A percentile compares a stretch with the other conserved stretches of the same genome.
Evolutionary conservation across 1,140 invertebrate genomes (phyloP).

Genomic region (Himalopsyche phryganea): DNA sequence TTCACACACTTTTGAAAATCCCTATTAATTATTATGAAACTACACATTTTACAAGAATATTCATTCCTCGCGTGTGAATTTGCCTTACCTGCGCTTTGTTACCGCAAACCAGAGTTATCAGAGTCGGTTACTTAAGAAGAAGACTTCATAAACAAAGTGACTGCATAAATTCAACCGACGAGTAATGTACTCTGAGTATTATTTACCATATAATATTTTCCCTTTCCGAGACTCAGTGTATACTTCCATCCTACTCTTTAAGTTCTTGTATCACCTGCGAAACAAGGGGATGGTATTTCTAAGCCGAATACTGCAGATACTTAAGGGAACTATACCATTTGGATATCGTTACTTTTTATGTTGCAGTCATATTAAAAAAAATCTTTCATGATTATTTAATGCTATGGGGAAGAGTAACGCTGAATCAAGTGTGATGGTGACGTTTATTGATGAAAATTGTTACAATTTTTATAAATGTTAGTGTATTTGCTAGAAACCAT

Average conservation of each 20-base stretch:
- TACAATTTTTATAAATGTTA: too few species aligned
- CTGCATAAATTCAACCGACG: slow-evolving; percentile 13
- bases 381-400: too few species aligned
- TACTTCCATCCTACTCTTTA: neutral
- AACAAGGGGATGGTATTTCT: neutral
- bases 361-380: too few species aligned
- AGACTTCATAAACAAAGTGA: slow-evolving; percentile 25
- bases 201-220: slow-evolving; percentile 6
- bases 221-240: slow-evolving; percentile 8
- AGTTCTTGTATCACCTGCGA: neutral
- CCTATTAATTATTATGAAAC: too few species aligned
- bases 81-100: too few species aligned
- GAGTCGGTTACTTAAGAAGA: slow-evolving; percentile 7
- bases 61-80: too few species aligned
- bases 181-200: slow-evolving; percentile 8
- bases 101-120: slow-evolving; percentile 5
- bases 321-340: slow-evolving; percentile 3
- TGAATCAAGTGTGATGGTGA: too few species aligned
- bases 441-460: too few species aligned
- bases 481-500: too few species aligned
- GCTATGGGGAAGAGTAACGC: too few species aligned
- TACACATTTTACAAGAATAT: too few species aligned
- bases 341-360: neutral
- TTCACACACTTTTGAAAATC: too few species aligned
- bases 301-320: slow-evolving; percentile 23